These are phyloP conservation scores for Clusia tigrina DNA, from an alignment of 2,888 invertebrate species.

Conservation along the genomic window DNA sequence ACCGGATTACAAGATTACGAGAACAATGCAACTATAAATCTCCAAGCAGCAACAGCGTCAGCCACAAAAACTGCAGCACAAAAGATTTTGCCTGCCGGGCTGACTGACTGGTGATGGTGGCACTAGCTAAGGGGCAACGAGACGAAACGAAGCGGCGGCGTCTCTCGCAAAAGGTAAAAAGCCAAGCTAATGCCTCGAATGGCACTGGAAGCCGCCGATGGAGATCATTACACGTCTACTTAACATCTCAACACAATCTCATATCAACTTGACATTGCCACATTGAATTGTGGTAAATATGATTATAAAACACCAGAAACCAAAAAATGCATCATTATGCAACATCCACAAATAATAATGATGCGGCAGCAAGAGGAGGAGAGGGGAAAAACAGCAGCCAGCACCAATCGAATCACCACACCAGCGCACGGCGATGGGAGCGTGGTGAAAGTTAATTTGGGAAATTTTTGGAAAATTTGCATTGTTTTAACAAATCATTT, in stretches of 20 bases:
- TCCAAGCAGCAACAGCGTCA: conserved; percentile 37
- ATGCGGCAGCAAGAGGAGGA: not conserved
- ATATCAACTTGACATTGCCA: conserved; percentile 7
- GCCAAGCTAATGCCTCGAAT: not conserved
- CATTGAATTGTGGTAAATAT: not conserved
- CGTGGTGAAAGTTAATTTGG: conserved; percentile 52
- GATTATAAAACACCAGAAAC: not conserved
- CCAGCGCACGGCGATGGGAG: conserved; percentile 44
- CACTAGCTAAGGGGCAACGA: too few species aligned
- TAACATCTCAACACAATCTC: not conserved
- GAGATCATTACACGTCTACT: not conserved
- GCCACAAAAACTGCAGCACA: conserved; percentile 2
- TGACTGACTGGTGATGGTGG: not conserved
- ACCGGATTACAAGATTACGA: conserved; percentile 26
- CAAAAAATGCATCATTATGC: not conserved
- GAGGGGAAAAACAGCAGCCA: not conserved
- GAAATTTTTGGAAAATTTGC: conserved; percentile 35
- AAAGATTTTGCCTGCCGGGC: not conserved
- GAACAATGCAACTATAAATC: conserved; percentile 53
- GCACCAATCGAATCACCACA: conserved; percentile 16
- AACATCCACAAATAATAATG: not conserved
- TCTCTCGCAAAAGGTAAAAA: not conserved
- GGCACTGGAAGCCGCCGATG: not conserved
- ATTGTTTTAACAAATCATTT: not conserved
- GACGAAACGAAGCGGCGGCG: too few species aligned